Conservation (phyloP, 2,888 invertebrate genomes). For the Tenodera sinensis region DNA sequence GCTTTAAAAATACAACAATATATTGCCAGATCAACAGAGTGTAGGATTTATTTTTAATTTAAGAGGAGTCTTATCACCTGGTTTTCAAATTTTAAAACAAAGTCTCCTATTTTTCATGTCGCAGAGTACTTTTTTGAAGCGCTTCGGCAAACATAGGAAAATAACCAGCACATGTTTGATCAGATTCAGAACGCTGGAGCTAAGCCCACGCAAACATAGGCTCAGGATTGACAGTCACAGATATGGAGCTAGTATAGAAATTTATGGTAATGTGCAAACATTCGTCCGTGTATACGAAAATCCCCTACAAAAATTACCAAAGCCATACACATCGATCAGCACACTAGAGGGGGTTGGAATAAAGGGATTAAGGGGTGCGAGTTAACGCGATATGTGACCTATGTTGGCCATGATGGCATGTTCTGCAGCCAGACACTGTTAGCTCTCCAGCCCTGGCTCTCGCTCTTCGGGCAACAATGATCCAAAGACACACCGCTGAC, state of each 20-base stretch:
- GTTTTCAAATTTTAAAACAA: background rate
- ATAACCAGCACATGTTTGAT: background rate
- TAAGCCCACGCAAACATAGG: background rate
- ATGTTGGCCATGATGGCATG: background rate
- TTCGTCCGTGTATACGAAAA: background rate
- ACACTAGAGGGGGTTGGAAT: background rate
- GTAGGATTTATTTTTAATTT: no score
- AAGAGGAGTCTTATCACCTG: no score
- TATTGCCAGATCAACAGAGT: no score
- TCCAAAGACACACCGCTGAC: background rate
- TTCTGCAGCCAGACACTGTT: background rate
- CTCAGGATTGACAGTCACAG: background rate
- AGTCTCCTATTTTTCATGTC: background rate
- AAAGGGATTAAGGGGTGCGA: constrained; percentile 1
- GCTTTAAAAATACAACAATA: no score
- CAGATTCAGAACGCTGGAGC: background rate
- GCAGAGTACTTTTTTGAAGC: background rate
- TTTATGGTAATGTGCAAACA: background rate
- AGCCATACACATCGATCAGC: constrained; percentile 1
- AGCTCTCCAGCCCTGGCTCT: background rate
- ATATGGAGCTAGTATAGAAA: background rate
- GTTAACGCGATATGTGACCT: constrained; percentile 7
- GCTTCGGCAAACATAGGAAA: background rate
- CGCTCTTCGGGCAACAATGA: background rate
- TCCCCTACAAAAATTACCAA: constrained; percentile 4